phyloP scores from a whole-genome alignment of 2,797 vertebrate species.

The Hydrolagus colliei region DNA sequence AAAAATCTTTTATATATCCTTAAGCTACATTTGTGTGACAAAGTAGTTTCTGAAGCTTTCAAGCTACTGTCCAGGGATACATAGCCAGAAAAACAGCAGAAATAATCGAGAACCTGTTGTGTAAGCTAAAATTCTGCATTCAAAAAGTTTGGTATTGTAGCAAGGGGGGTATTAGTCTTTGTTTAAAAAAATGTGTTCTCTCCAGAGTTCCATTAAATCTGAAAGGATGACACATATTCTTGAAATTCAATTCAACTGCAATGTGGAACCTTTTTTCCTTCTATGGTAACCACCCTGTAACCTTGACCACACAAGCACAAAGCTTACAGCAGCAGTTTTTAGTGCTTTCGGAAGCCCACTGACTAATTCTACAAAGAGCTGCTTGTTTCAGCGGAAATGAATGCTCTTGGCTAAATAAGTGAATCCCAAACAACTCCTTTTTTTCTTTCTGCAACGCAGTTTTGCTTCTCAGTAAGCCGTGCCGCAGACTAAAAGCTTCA shows the following conservation, averaged over 20 bases:
- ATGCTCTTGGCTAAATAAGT: conserved; percentile 27
- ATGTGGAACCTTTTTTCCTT: conserved; percentile 15
- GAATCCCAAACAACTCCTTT: background rate
- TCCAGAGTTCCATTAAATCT: background rate
- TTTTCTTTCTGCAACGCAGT: background rate
- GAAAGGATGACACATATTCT: conserved; percentile 15
- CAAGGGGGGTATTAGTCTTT: conserved; percentile 11
- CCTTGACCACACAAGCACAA: conserved; percentile 35
- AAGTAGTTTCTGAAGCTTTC: too few species aligned
- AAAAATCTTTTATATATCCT: too few species aligned
- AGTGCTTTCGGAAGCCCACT: conserved; percentile 1
- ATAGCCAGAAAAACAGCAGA: too few species aligned
- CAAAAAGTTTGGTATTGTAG: too few species aligned
- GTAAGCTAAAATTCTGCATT: too few species aligned
- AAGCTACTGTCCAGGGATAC: too few species aligned
- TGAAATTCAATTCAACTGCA: conserved; percentile 1
- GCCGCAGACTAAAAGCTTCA: background rate
- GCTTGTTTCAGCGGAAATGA: conserved; percentile 33
- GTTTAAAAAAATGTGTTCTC: conserved; percentile 12
- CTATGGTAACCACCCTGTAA: conserved; percentile 26
- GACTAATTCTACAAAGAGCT: conserved; percentile 12
- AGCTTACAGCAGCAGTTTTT: conserved; percentile 19
- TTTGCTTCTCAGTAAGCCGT: conserved; percentile 1
- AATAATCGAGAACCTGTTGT: too few species aligned
- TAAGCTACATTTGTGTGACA: too few species aligned